Evolutionary conservation across 2,113 vertebrate species (phyloP).

Genomic region (Salvelinus sp.): DNA sequence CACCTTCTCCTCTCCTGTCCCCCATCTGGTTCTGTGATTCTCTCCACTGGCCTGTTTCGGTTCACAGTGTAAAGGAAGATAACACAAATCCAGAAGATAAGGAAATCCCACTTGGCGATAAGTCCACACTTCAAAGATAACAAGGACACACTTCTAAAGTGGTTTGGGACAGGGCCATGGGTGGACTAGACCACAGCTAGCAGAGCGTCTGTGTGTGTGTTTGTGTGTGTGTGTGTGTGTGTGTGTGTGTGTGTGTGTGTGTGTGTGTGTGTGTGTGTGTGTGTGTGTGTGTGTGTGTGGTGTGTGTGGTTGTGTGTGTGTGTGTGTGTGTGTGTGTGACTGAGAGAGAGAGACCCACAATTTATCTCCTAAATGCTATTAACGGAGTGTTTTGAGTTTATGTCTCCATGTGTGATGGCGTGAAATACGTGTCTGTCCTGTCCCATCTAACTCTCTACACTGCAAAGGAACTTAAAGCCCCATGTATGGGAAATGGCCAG

Average conservation of each 20-base stretch:
- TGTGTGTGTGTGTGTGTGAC: no score
- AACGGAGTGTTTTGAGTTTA: background rate
- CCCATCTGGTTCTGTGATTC: background rate
- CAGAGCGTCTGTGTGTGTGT: background rate
- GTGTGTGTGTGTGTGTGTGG: no score
- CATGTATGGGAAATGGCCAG: constrained; percentile 9
- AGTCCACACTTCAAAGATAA: constrained; percentile 19
- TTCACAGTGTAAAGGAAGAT: background rate
- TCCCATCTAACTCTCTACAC: constrained; percentile 4
- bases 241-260: no score
- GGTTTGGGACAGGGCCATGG: constrained; percentile 7
- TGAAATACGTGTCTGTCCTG: background rate
- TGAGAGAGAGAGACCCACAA: no score
- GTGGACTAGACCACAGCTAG: background rate
- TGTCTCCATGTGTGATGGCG: background rate
- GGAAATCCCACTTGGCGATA: constrained; percentile 5
- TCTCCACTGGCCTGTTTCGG: background rate
- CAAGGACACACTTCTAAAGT: background rate
- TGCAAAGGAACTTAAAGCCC: constrained; percentile 30
- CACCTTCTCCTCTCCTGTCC: background rate
- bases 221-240: background rate
- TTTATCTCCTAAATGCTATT: background rate
- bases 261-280: no score
- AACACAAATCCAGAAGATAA: background rate
- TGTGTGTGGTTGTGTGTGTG: no score